Evolutionary conservation across 2,888 invertebrate species (phyloP).

Genomic region (Nymphalis urticae): DNA sequence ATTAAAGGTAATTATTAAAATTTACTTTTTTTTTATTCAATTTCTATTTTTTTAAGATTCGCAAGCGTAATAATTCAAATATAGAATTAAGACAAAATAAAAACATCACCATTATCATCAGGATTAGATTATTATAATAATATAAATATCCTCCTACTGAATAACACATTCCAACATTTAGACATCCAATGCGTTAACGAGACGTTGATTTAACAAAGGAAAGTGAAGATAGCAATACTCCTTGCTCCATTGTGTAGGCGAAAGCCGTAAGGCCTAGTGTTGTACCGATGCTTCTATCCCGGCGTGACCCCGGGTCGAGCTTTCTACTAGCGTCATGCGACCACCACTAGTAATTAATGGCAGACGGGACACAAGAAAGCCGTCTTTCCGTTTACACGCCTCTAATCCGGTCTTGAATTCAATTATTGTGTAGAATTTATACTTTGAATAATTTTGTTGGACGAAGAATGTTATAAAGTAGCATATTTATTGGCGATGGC

Average conservation of each 20-base stretch:
- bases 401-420: slow-evolving; percentile 39
- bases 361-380: slow-evolving; percentile 39
- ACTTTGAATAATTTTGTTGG: slow-evolving; percentile 29
- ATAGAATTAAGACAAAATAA: no score
- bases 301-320: slow-evolving; percentile 66
- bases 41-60: no score
- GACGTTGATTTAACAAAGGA: slow-evolving; percentile 28
- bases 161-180: slow-evolving; percentile 15
- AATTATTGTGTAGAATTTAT: slow-evolving; percentile 34
- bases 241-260: slow-evolving; percentile 32
- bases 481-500: slow-evolving; percentile 17
- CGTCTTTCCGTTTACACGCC: slow-evolving; percentile 34
- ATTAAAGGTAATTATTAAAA: no score
- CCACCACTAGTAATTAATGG: slow-evolving; percentile 63
- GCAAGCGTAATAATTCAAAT: no score
- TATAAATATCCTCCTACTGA: not conserved
- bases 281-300: slow-evolving; percentile 40
- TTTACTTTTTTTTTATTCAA: no score
- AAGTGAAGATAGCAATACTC: slow-evolving; percentile 31
- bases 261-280: slow-evolving; percentile 32
- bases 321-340: slow-evolving; percentile 63
- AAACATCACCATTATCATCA: no score
- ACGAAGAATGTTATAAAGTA: slow-evolving; percentile 27
- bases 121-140: not conserved
- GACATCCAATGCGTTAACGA: slow-evolving; percentile 17